A percentile compares a stretch with the other conserved stretches of the same genome.
Evolutionary conservation across 2,797 vertebrate genomes (phyloP).

Genomic region (Myotis pilosus): DNA sequence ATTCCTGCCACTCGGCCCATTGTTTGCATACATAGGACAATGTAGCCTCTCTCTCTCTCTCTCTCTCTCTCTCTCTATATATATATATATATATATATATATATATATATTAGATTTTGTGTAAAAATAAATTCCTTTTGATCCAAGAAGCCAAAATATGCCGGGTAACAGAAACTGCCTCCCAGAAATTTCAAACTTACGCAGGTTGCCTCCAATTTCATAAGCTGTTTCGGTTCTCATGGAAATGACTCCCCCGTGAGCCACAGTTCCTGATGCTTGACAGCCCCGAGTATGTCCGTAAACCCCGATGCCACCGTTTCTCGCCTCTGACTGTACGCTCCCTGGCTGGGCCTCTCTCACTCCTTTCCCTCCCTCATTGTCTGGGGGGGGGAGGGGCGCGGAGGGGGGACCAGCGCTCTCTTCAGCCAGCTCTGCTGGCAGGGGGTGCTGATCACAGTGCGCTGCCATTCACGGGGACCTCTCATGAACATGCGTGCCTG

Average conservation of each 20-base stretch:
- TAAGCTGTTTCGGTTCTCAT: slow-evolving; percentile 79
- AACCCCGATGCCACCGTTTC: slow-evolving; percentile 81
- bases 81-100: no score
- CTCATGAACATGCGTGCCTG: slow-evolving; percentile 91
- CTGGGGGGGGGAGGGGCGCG: slow-evolving; percentile 68
- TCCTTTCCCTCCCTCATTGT: slow-evolving; percentile 86
- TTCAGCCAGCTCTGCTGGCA: slow-evolving; percentile 81
- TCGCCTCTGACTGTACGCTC: slow-evolving; percentile 82
- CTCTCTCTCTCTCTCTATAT: not conserved
- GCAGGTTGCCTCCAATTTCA: slow-evolving; percentile 82
- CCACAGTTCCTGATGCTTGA: slow-evolving; percentile 81
- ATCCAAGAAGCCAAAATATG: slow-evolving; percentile 77
- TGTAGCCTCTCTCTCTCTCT: not conserved
- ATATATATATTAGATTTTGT: slow-evolving; percentile 20
- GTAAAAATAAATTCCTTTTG: slow-evolving; percentile 56
- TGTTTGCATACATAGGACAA: slow-evolving; percentile 1
- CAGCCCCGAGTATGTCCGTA: slow-evolving; percentile 77
- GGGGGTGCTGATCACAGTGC: slow-evolving; percentile 89
- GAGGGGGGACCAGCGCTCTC: slow-evolving; percentile 75
- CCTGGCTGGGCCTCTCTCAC: slow-evolving; percentile 79
- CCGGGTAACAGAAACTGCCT: slow-evolving; percentile 74
- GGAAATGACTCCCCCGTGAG: slow-evolving; percentile 81
- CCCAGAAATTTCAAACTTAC: slow-evolving; percentile 81
- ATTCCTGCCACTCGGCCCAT: not conserved
- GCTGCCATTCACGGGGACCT: slow-evolving; percentile 88